Conservation (phyloP, 2,113 vertebrate species). For the Microcebus lehilahytsara region DNA sequence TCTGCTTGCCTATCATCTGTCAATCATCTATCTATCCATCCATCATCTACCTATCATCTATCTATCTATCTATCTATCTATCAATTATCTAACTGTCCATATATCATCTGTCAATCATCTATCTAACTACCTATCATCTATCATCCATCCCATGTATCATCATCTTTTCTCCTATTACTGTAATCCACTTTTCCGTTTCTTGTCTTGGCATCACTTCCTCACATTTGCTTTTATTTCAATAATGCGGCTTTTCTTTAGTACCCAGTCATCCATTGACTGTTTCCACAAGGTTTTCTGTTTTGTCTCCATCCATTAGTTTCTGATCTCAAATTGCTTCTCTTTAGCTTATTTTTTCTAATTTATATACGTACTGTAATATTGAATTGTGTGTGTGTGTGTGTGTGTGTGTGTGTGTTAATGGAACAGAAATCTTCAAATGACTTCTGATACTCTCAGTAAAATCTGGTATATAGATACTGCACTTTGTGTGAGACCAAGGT, state of each 20-base stretch:
- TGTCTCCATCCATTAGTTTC: not conserved
- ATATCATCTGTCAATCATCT: not conserved
- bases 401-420: not conserved
- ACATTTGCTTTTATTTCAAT: not conserved
- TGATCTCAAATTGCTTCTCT: not conserved
- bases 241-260: not conserved
- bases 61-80: not conserved
- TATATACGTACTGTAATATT: not conserved
- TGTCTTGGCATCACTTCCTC: not conserved
- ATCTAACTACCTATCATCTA: not conserved
- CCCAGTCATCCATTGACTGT: accelerated
- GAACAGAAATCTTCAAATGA: not conserved
- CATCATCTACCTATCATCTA: not conserved
- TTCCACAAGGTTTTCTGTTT: not conserved
- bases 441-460: not conserved
- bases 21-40: not conserved
- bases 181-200: not conserved
- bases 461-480: not conserved
- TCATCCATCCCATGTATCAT: no score
- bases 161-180: not conserved
- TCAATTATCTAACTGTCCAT: no score
- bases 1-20: not conserved
- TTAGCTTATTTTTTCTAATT: not conserved
- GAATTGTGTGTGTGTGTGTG: not conserved
- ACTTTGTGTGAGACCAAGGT: not conserved